Evolutionary conservation across 2,113 vertebrate species (phyloP).

Genomic region (Clarias batrachus): DNA sequence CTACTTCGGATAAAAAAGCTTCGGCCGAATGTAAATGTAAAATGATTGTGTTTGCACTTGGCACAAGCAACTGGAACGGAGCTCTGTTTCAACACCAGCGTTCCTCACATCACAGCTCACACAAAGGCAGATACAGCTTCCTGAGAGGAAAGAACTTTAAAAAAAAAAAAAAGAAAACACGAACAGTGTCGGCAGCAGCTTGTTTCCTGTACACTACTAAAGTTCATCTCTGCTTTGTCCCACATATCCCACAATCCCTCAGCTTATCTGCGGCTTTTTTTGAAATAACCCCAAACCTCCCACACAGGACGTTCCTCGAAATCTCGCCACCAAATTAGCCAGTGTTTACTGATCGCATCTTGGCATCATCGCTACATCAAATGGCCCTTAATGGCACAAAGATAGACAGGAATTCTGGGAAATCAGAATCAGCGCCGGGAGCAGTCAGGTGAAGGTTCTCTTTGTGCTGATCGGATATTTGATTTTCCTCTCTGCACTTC

Average conservation of each 20-base stretch:
- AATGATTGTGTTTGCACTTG: conserved; percentile 29
- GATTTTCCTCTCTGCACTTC: neutral
- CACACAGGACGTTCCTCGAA: conserved; percentile 11
- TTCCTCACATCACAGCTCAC: conserved; percentile 65
- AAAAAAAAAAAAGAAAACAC: conserved; percentile 38
- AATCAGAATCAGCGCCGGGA: conserved; percentile 30
- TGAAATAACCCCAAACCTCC: conserved; percentile 47
- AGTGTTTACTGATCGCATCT: conserved; percentile 18
- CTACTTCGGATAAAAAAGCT: neutral
- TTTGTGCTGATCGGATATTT: neutral
- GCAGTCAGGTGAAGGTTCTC: neutral
- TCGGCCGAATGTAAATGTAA: neutral
- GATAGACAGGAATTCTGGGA: conserved; percentile 60
- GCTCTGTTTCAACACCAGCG: conserved; percentile 70
- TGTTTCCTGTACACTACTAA: conserved; percentile 67
- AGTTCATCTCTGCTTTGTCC: conserved; percentile 44
- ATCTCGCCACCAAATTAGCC: conserved; percentile 8
- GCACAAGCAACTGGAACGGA: conserved; percentile 42
- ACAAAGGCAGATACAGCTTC: conserved; percentile 76
- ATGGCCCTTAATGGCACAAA: conserved; percentile 48
- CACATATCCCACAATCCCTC: conserved; percentile 23
- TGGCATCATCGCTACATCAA: conserved; percentile 4
- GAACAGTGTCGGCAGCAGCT: conserved; percentile 64
- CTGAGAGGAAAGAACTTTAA: conserved; percentile 66
- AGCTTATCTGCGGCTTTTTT: conserved; percentile 45